Evolutionary conservation across 2,797 vertebrate species (phyloP).

Genomic region (Pseudochirops cupreus): DNA sequence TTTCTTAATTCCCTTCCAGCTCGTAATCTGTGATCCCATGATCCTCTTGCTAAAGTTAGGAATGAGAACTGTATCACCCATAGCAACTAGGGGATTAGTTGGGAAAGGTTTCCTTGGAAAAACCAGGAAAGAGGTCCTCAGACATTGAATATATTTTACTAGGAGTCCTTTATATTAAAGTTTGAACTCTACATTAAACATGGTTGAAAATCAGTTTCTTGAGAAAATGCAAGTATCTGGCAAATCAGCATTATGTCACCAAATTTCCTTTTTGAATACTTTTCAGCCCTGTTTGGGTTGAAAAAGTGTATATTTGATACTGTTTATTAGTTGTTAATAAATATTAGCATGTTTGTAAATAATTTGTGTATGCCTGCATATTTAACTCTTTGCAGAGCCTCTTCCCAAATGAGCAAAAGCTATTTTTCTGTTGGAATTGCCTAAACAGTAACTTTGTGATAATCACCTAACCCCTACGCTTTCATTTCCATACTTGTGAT

Average conservation of each 20-base stretch:
- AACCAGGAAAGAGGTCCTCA: constrained; percentile 43
- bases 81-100: constrained; percentile 23
- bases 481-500: constrained; percentile 5
- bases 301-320: constrained; percentile 17
- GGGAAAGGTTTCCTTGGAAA: constrained; percentile 49
- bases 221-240: neutral
- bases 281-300: constrained; percentile 44
- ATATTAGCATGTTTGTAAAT: constrained; percentile 27
- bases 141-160: constrained; percentile 38
- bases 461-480: constrained; percentile 32
- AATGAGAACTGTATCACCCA: neutral
- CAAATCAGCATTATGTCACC: constrained; percentile 24
- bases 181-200: neutral
- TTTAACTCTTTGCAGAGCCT: constrained; percentile 11
- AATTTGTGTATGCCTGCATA: neutral
- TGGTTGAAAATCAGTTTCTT: constrained; percentile 27
- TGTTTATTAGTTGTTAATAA: constrained; percentile 46
- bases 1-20: neutral
- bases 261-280: constrained; percentile 39
- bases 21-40: constrained; percentile 1
- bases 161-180: neutral
- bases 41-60: neutral
- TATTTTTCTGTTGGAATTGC: constrained; percentile 39
- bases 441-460: constrained; percentile 22
- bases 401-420: constrained; percentile 39